A percentile compares a stretch with the other conserved stretches of the same genome.
These are phyloP conservation scores for Exephanes ischioxanthus DNA, from an alignment of 2,888 invertebrate genomes.

Conservation along the genomic window DNA sequence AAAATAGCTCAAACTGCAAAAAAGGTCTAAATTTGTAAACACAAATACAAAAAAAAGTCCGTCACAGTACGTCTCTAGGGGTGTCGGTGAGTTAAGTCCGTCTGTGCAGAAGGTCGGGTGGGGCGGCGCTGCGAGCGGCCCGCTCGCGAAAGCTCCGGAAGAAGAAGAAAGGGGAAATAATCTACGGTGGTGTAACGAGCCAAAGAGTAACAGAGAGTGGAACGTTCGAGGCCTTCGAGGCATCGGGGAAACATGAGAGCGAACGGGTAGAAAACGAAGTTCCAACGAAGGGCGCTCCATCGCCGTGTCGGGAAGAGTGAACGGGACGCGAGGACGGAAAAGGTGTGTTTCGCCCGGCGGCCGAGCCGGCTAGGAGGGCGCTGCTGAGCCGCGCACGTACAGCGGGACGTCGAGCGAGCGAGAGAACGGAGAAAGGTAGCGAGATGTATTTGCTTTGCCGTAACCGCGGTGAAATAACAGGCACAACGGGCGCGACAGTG, in stretches of 20 bases:
- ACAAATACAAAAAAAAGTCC: no score
- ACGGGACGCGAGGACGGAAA: slow-evolving; percentile 65
- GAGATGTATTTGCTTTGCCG: neutral
- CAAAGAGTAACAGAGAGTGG: slow-evolving; percentile 84
- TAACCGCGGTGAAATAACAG: slow-evolving; percentile 15
- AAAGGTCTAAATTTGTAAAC: no score
- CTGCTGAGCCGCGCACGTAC: neutral
- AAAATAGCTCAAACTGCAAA: no score
- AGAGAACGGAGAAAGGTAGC: slow-evolving; percentile 14
- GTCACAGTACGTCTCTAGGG: no score
- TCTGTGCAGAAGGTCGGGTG: no score
- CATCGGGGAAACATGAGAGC: slow-evolving; percentile 82
- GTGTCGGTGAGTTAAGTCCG: no score
- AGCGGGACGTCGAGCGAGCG: neutral
- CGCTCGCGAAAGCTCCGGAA: slow-evolving; percentile 24
- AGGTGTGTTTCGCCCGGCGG: neutral
- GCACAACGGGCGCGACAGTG: neutral
- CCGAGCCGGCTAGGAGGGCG: no score
- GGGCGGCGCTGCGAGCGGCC: no score
- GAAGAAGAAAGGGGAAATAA: slow-evolving; percentile 74
- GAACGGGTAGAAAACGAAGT: slow-evolving; percentile 55
- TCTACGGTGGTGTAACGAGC: neutral
- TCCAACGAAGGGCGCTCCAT: slow-evolving; percentile 76
- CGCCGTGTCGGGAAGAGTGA: slow-evolving; percentile 63
- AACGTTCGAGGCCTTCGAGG: slow-evolving; percentile 81